Evolutionary conservation across 2,797 vertebrate genomes (phyloP).

Genomic region (Garrulus glandarius): DNA sequence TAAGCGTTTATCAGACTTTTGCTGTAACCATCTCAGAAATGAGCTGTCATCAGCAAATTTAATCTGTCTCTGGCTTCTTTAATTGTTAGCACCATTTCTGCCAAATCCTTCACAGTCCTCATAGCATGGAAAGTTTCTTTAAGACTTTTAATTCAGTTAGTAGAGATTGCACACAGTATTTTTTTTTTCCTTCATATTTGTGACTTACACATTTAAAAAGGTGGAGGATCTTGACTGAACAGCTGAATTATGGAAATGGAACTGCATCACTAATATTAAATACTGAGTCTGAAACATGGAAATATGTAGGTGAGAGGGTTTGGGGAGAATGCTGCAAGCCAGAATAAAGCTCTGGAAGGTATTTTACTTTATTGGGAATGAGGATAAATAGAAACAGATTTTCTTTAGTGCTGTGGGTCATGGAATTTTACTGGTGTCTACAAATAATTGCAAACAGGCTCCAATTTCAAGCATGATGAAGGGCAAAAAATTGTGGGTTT

Average conservation of each 20-base stretch:
- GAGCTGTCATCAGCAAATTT: slow-evolving; percentile 74
- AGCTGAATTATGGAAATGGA: slow-evolving; percentile 50
- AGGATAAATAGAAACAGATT: background rate
- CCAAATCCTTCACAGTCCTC: slow-evolving; percentile 46
- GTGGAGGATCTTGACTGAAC: slow-evolving; percentile 32
- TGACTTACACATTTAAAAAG: slow-evolving; percentile 5
- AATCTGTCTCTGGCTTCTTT: slow-evolving; percentile 67
- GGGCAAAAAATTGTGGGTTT: background rate
- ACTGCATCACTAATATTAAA: slow-evolving; percentile 21
- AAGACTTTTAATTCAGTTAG: slow-evolving; percentile 56
- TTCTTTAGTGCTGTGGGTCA: background rate
- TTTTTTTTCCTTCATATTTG: slow-evolving; percentile 14
- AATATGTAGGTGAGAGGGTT: background rate
- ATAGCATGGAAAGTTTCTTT: slow-evolving; percentile 45
- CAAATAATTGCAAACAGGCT: background rate
- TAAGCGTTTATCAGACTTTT: slow-evolving; percentile 68
- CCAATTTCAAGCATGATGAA: background rate
- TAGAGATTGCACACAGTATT: background rate
- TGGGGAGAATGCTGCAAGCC: background rate
- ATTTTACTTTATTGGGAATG: background rate
- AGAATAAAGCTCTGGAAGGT: background rate
- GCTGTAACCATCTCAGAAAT: slow-evolving; percentile 71
- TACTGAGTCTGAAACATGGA: background rate
- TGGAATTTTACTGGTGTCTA: background rate
- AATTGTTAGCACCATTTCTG: slow-evolving; percentile 64